A percentile compares a stretch with the other conserved stretches of the same genome.
Evolutionary conservation across 92 coral and sea anemone species (phyloP).

Genomic region (Porites evermanni): DNA sequence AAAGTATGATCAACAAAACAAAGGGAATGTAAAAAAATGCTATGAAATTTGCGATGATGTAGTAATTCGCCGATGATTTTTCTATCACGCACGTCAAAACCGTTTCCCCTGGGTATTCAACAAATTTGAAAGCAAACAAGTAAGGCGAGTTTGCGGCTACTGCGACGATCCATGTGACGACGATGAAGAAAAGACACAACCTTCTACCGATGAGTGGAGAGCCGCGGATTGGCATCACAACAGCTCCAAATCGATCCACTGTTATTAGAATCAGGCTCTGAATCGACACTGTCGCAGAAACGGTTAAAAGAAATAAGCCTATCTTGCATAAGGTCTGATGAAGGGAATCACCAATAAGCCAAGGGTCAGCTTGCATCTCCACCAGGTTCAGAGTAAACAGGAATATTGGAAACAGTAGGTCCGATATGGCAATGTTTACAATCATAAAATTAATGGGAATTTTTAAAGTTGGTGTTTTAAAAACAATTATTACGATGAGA

Average conservation of each 20-base stretch:
- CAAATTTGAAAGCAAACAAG: not conserved
- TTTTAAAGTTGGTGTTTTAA: not conserved
- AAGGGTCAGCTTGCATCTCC: not conserved
- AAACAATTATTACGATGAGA: not conserved
- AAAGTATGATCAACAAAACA: not conserved
- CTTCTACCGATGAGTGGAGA: not conserved
- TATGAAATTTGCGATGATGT: not conserved
- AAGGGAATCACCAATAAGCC: too few relatives aligned
- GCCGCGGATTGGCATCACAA: not conserved
- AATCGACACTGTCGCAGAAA: not conserved
- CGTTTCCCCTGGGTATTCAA: not conserved
- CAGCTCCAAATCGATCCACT: constrained; percentile 10
- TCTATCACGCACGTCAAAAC: too few relatives aligned
- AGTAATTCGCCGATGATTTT: not conserved
- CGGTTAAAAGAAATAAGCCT: not conserved
- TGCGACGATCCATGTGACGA: constrained; percentile 6
- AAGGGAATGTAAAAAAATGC: not conserved
- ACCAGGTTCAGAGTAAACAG: not conserved
- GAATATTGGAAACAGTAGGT: not conserved
- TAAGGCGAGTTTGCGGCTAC: not conserved
- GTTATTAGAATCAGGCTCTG: constrained; percentile 7
- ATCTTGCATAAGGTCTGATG: too few relatives aligned
- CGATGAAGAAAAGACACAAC: not conserved
- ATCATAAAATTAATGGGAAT: not conserved
- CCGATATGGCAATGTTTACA: not conserved